Percentiles rank a stretch among this genome's conserved stretches.
Conservation (phyloP, 2,113 vertebrate genomes). For the Halcyon senegalensis region DNA sequence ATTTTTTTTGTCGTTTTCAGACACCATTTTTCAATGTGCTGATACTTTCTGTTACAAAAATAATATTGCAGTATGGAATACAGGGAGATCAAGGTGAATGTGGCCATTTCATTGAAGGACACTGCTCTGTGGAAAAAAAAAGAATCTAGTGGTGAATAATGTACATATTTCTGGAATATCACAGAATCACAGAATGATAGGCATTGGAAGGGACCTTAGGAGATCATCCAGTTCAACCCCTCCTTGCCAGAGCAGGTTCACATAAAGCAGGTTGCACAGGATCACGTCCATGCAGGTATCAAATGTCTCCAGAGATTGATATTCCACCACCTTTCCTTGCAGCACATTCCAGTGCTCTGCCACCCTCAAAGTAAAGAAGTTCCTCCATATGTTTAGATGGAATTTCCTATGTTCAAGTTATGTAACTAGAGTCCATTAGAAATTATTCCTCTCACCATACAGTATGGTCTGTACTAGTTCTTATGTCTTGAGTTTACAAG, state of each 20-base stretch:
- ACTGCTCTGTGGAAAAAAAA: not conserved
- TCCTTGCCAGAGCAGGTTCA: too few relatives aligned
- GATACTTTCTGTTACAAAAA: conserved; percentile 10
- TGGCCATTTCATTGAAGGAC: conserved; percentile 34
- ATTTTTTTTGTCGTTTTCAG: not conserved
- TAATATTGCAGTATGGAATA: not conserved
- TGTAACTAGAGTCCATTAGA: conserved; percentile 40
- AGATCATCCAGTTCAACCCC: too few relatives aligned
- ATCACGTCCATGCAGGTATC: too few relatives aligned
- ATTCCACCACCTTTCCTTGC: too few relatives aligned
- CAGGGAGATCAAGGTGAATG: conserved; percentile 30
- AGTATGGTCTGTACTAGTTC: not conserved
- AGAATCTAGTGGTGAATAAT: not conserved
- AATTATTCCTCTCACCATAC: conserved; percentile 26
- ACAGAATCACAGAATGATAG: too few relatives aligned
- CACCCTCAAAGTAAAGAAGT: too few relatives aligned
- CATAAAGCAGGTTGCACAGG: too few relatives aligned
- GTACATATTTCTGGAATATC: conserved; percentile 10
- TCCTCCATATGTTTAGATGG: too few relatives aligned
- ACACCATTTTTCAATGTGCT: not conserved
- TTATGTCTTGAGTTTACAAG: conserved; percentile 22
- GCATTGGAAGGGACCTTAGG: too few relatives aligned
- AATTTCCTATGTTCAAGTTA: not conserved
- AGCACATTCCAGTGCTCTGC: too few relatives aligned
- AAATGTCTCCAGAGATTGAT: too few relatives aligned